Evolutionary conservation across 2,797 vertebrate species (phyloP).

Genomic region (Merluccius polli): DNA sequence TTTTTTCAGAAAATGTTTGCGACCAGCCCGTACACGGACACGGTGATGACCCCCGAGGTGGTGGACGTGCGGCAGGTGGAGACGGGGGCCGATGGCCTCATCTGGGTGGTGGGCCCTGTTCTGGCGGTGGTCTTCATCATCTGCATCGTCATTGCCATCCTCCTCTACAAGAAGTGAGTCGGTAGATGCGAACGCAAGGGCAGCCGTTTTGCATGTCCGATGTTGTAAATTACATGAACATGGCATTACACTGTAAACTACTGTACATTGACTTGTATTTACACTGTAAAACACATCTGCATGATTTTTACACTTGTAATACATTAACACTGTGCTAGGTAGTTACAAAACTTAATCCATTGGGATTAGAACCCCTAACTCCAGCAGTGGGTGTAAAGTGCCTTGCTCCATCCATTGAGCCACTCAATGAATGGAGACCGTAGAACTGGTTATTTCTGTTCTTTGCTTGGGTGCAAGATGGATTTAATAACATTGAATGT

Average conservation of each 20-base stretch:
- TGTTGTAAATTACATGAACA: background rate
- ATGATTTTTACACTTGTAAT: background rate
- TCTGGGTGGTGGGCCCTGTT: constrained; percentile 94
- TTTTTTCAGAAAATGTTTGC: constrained; percentile 79
- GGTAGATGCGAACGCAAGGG: background rate
- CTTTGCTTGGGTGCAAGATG: constrained; percentile 15
- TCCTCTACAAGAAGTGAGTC: constrained; percentile 96
- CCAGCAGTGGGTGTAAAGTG: background rate
- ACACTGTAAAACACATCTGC: no score
- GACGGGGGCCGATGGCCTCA: constrained; percentile 85
- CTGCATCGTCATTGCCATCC: constrained; percentile 93
- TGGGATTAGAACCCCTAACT: background rate
- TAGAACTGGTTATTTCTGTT: constrained; percentile 44
- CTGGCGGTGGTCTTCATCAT: constrained; percentile 95
- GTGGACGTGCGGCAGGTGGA: constrained; percentile 82
- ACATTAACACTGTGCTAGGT: background rate
- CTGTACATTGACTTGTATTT: no score
- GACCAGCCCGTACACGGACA: constrained; percentile 90
- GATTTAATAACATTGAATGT: constrained; percentile 46
- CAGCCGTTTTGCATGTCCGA: background rate
- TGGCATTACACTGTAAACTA: no score
- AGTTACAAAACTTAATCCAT: background rate
- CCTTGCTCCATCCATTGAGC: background rate
- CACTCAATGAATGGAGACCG: background rate
- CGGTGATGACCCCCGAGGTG: constrained; percentile 81